phyloP scores from a whole-genome alignment of 2,888 invertebrate species.

The Brenthis daphne region DNA sequence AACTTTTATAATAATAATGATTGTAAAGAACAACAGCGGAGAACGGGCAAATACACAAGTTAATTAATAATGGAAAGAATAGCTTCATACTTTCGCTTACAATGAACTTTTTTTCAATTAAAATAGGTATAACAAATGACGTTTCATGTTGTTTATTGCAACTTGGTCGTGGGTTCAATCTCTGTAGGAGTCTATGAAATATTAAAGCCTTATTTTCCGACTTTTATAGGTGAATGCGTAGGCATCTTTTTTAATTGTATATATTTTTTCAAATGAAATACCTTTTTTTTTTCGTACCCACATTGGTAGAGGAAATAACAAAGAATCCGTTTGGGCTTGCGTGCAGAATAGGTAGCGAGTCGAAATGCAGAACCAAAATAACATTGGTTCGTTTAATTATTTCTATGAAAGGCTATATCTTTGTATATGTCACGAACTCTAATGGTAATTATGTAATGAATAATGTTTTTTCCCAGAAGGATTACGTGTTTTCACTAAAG shows the following conservation, averaged over 20 bases:
- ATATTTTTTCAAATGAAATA: too few species aligned
- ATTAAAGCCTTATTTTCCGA: too few species aligned
- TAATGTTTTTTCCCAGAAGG: not conserved
- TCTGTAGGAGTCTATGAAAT: not conserved
- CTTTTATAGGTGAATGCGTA: too few species aligned
- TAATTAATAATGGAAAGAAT: conserved; percentile 18
- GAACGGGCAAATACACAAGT: conserved; percentile 18
- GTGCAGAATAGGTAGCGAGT: too few species aligned
- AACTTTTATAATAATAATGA: conserved; percentile 19
- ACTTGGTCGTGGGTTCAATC: not conserved
- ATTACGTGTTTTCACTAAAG: not conserved
- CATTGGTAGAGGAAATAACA: too few species aligned
- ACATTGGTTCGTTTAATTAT: too few species aligned
- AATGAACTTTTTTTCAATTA: conserved; percentile 11
- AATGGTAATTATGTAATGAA: not conserved
- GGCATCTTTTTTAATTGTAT: too few species aligned
- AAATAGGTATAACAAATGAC: not conserved
- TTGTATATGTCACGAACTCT: not conserved
- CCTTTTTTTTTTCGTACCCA: too few species aligned
- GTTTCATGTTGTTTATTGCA: not conserved
- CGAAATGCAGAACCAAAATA: too few species aligned
- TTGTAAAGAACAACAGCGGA: conserved; percentile 9
- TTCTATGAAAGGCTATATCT: too few species aligned
- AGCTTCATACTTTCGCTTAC: conserved; percentile 14
- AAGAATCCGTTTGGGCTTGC: too few species aligned